Percentiles rank a stretch among this genome's conserved stretches.
phyloP scores from a whole-genome alignment of 1,140 invertebrate genomes.

The Drosophila chauvacae region DNA sequence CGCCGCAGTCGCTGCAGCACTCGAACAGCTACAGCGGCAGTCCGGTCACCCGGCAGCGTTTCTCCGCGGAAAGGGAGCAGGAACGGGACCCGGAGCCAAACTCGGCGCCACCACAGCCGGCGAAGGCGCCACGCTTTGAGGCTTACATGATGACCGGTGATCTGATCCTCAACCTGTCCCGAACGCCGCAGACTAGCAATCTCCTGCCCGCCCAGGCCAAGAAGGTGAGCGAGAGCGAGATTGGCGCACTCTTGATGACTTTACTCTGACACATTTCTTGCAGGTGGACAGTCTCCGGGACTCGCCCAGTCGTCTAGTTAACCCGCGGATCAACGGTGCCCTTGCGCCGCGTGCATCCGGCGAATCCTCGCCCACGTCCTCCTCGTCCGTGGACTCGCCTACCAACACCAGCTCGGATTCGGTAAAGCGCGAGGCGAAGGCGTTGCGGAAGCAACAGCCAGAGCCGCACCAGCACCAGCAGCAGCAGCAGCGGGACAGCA shows the following conservation, averaged over 20 bases:
- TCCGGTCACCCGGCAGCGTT: constrained; percentile 54
- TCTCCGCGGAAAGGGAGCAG: constrained; percentile 39
- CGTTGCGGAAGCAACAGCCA: constrained; percentile 53
- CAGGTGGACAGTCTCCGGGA: constrained; percentile 85
- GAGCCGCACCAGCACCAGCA: constrained; percentile 41
- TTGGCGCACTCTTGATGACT: neutral
- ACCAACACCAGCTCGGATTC: constrained; percentile 79
- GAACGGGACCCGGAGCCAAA: constrained; percentile 72
- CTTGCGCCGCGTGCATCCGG: constrained; percentile 85
- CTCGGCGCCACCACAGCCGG: constrained; percentile 83
- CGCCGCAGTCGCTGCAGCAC: constrained; percentile 65
- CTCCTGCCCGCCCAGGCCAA: constrained; percentile 88
- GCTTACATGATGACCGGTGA: constrained; percentile 99
- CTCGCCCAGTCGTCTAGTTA: constrained; percentile 70
- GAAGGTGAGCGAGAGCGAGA: constrained; percentile 84
- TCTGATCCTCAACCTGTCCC: constrained; percentile 94
- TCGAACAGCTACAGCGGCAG: constrained; percentile 80
- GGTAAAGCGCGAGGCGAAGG: constrained; percentile 65
- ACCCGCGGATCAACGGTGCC: constrained; percentile 72
- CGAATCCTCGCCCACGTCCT: constrained; percentile 84
- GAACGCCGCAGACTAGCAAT: constrained; percentile 88
- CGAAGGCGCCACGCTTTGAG: constrained; percentile 89
- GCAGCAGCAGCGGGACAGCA: constrained; percentile 71
- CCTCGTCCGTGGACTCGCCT: constrained; percentile 85
- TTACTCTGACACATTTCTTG: neutral